Base-by-base conservation (phyloP, 2,888 invertebrate species). In the Conops quadrifasciatus region DNA sequence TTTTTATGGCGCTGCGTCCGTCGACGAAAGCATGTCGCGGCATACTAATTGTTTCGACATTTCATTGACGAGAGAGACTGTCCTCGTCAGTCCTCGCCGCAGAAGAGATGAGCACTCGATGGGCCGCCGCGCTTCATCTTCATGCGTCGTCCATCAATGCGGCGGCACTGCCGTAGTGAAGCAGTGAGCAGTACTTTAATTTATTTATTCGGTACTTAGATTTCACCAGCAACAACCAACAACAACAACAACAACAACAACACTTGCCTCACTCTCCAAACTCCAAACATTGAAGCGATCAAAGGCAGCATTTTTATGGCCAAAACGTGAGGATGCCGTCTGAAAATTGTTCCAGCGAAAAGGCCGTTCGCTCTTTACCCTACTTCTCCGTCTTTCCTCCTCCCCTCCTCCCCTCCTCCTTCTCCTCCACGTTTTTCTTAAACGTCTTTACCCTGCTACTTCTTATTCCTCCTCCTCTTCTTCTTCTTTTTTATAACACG, bases 251-350 rank as follows among this genome's bases (percentile, higher is more conserved):
- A 28, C 53, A 15, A 51, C 66, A 53, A 30, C 36, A n/a, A 36
- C 36, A 36, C 36, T 4, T 36, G 36, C 36, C 26, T 21, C n/a
- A 30, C 36, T 21, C 28, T 49, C 21, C 11, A 36, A 9, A 21
- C 24, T 51, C 28, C 16, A 47, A 63, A 21, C 51, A 51, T 65
- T 49, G 7, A 65, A 49, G 51, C 51, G 21, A 65, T 51, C 51
- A 45, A 45, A n/a, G 11, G 19, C 43, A 11, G 45, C 78, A 78
- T 79, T 83, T 82, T 83, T 82, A 83, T 82, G 79, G 73, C 72
- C 72, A 77, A 80, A 81, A 84, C 83, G 84, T 83, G 83, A 83
- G 83, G 83, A 83, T 83, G 83, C 83, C 83, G 36, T 28, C 62
- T 51, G 64, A 67, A n/a, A n/a, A 67, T 45, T 69, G 71, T 28